Conservation (phyloP, 2,797 vertebrate genomes). For the Esox lucius region DNA sequence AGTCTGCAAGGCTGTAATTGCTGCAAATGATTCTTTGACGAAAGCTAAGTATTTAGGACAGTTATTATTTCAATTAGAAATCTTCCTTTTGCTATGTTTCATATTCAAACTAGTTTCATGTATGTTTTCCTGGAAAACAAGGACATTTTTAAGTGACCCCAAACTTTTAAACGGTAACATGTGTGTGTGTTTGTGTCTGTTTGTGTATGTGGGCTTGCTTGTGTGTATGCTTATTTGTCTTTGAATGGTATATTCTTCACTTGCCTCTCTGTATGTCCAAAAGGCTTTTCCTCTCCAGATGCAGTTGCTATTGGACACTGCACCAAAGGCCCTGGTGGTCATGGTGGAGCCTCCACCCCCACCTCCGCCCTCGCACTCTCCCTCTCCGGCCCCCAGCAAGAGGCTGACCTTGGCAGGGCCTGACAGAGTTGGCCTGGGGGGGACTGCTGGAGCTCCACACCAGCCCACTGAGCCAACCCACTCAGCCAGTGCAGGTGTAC, state of each 20-base stretch:
- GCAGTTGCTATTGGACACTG: slow-evolving; percentile 70
- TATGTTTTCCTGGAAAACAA: no score
- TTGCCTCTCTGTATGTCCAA: slow-evolving; percentile 16
- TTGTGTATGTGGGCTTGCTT: slow-evolving; percentile 19
- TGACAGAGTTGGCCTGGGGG: slow-evolving; percentile 63
- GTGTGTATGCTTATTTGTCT: slow-evolving; percentile 27
- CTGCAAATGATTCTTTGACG: no score
- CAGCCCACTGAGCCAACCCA: slow-evolving; percentile 69
- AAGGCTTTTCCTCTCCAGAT: slow-evolving; percentile 67
- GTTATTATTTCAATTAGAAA: no score
- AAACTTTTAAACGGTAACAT: background rate
- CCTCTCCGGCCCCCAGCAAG: slow-evolving; percentile 51
- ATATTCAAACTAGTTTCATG: no score
- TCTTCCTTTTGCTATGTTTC: no score
- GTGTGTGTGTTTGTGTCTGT: slow-evolving; percentile 10
- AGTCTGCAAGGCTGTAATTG: no score
- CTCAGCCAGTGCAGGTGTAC: slow-evolving; percentile 78
- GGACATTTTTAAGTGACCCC: no score
- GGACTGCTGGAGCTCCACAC: slow-evolving; percentile 61
- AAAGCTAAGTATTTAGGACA: no score
- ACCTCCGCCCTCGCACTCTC: slow-evolving; percentile 24
- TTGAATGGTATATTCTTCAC: slow-evolving; percentile 8
- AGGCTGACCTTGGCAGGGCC: slow-evolving; percentile 79
- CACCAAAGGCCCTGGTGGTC: slow-evolving; percentile 59
- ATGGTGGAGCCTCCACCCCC: slow-evolving; percentile 54